Evolutionary conservation across 1,140 invertebrate genomes (phyloP).

Genomic region (Palaemon carinicauda): DNA sequence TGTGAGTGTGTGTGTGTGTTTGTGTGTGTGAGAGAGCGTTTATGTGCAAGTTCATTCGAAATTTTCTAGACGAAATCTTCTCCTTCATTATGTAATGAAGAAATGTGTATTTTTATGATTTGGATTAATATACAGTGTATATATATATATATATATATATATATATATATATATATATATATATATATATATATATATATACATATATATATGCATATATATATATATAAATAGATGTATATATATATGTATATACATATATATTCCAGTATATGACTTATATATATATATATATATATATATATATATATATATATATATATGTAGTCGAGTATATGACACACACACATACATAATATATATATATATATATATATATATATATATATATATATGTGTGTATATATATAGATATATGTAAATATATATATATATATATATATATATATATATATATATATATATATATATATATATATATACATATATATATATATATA

Average conservation of each 20-base stretch:
- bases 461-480: slow-evolving; percentile 11
- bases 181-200: slow-evolving; percentile 3
- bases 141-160: slow-evolving; percentile 14
- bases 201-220: neutral
- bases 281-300: slow-evolving; percentile 11
- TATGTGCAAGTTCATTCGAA: neutral
- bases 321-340: too few relatives aligned
- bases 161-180: slow-evolving; percentile 13
- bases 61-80: too few relatives aligned
- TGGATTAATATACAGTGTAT: too few relatives aligned
- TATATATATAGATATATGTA: neutral
- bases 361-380: neutral
- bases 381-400: neutral
- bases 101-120: too few relatives aligned
- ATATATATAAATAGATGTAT: slow-evolving; percentile 12
- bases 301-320: neutral
- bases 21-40: too few relatives aligned
- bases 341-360: neutral
- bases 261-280: too few relatives aligned
- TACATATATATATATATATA: too few relatives aligned
- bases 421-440: neutral
- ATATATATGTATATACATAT: neutral
- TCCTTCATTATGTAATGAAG: too few relatives aligned
- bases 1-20: too few relatives aligned
- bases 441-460: slow-evolving; percentile 19